phyloP scores from a whole-genome alignment of 2,888 invertebrate genomes.

The Hyalella azteca region DNA sequence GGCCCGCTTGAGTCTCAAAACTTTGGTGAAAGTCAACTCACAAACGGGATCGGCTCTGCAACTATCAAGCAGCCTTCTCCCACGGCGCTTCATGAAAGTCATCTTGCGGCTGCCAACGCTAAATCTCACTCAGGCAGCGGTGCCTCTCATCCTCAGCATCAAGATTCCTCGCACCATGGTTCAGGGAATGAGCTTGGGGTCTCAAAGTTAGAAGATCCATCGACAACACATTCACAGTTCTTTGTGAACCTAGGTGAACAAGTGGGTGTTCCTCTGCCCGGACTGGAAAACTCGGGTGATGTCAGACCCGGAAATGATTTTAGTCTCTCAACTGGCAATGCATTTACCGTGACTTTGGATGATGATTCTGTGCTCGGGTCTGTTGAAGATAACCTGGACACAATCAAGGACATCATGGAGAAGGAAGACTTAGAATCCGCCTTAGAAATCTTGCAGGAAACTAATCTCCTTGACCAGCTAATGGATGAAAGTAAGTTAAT shows the following conservation, averaged over 20 bases:
- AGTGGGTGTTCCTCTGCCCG: conserved; percentile 25
- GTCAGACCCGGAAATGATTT: neutral
- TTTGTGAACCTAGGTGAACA: neutral
- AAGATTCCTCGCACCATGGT: no score
- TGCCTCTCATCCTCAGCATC: no score
- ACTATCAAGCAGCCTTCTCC: neutral
- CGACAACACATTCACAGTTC: neutral
- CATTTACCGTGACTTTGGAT: neutral
- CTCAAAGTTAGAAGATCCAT: no score
- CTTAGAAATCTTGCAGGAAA: neutral
- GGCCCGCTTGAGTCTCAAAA: neutral
- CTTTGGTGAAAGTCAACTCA: neutral
- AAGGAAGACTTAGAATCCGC: neutral
- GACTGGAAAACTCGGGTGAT: neutral
- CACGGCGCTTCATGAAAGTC: neutral
- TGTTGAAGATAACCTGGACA: neutral
- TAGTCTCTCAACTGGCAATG: neutral
- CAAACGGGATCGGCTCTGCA: neutral
- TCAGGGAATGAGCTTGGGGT: no score
- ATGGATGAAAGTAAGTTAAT: conserved; percentile 22
- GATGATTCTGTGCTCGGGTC: neutral
- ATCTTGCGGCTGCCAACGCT: neutral
- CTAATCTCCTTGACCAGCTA: conserved; percentile 4
- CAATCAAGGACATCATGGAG: conserved; percentile 4
- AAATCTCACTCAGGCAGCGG: neutral